These are phyloP conservation scores for Malurus melanocephalus DNA, from an alignment of 2,113 vertebrate genomes.

Conservation along the genomic window DNA sequence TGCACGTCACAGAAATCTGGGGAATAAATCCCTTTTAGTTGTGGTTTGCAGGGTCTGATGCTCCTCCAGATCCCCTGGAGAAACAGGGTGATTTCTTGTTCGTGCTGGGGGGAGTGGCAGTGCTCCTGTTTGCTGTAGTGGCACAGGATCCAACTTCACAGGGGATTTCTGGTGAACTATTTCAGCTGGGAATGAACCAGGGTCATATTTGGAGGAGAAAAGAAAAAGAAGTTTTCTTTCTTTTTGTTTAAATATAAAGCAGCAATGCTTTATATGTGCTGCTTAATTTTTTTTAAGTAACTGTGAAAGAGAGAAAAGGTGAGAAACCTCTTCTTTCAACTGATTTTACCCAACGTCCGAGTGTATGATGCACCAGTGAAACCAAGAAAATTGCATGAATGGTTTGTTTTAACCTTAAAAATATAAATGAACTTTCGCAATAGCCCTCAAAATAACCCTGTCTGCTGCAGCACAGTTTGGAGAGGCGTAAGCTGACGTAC, in stretches of 20 bases:
- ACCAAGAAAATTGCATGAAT: not conserved
- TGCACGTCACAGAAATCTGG: not conserved
- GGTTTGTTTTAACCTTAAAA: not conserved
- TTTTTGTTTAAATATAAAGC: not conserved
- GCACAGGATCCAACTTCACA: not conserved
- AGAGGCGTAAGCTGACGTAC: not conserved
- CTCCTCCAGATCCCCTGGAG: not conserved
- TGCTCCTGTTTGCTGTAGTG: not conserved
- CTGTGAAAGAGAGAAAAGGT: not conserved
- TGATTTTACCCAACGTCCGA: not conserved
- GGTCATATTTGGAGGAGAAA: not conserved
- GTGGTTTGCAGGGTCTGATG: not conserved
- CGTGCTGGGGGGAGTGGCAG: accelerated
- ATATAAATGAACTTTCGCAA: not conserved
- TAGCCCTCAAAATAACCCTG: not conserved
- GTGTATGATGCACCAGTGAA: not conserved
- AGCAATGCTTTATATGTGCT: no score
- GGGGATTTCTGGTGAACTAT: not conserved
- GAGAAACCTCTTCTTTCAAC: not conserved
- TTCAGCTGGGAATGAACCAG: not conserved
- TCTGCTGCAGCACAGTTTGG: not conserved
- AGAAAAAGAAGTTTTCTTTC: not conserved
- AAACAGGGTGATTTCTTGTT: not conserved
- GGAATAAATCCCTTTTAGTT: not conserved
- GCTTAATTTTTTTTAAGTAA: not conserved